Percentiles rank a stretch among this genome's conserved stretches.
These are phyloP conservation scores for Coptodon bakossiorum DNA, from an alignment of 2,113 vertebrate genomes.

Conservation along the genomic window DNA sequence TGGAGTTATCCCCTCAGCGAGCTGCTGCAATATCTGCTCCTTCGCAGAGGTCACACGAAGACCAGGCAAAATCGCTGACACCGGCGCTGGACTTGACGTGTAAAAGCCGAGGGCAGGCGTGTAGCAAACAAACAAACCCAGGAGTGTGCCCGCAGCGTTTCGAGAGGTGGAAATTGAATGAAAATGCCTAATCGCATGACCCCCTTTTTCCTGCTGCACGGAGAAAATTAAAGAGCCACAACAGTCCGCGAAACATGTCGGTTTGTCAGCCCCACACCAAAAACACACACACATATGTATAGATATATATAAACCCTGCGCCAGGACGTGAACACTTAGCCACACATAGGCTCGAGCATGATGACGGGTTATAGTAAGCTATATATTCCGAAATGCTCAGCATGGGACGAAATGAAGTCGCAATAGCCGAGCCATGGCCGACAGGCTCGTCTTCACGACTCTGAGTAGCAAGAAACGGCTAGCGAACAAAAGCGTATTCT, in stretches of 20 bases:
- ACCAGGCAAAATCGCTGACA: not conserved
- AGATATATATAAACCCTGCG: not conserved
- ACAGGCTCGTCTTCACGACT: slow-evolving; percentile 60
- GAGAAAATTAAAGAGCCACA: slow-evolving; percentile 64
- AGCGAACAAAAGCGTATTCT: slow-evolving; percentile 65
- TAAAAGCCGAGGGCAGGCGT: not conserved
- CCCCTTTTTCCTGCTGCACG: slow-evolving; percentile 31
- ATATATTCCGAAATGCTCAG: slow-evolving; percentile 7
- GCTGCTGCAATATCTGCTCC: slow-evolving; percentile 49
- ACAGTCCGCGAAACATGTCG: slow-evolving; percentile 42
- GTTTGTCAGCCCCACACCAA: not conserved
- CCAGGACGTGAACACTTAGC: not conserved
- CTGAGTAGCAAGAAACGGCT: slow-evolving; percentile 27
- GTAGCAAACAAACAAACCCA: not conserved
- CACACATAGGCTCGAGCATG: not conserved
- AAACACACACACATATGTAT: accelerated
- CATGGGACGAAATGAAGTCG: slow-evolving; percentile 65
- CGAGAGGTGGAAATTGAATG: slow-evolving; percentile 7
- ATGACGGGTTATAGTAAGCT: not conserved
- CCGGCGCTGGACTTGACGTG: not conserved
- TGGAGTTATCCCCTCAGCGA: slow-evolving; percentile 33
- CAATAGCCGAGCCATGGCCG: slow-evolving; percentile 67
- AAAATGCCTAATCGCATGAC: slow-evolving; percentile 39
- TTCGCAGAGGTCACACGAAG: slow-evolving; percentile 60
- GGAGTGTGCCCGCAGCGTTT: not conserved